phyloP scores from a whole-genome alignment of 2,113 vertebrate species.

The Engystomops pustulosus region DNA sequence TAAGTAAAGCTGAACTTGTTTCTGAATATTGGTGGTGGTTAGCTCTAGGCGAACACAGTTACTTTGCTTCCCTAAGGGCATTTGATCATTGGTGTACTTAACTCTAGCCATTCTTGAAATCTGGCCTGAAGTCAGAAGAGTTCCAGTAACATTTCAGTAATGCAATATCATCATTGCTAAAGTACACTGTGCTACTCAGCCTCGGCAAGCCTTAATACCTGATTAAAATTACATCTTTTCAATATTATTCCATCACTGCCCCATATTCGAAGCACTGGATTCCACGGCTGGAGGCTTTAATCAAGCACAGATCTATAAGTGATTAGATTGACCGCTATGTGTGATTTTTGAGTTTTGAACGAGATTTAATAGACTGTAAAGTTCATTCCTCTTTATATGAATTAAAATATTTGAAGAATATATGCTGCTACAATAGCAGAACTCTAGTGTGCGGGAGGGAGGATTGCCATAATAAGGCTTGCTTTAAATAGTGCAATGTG shows the following conservation, averaged over 20 bases:
- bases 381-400: background rate
- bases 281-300: conserved; percentile 50
- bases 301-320: conserved; percentile 39
- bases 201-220: conserved; percentile 41
- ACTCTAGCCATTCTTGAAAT: conserved; percentile 55
- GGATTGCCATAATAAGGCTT: background rate
- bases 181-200: conserved; percentile 46
- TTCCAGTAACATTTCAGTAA: conserved; percentile 57
- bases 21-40: conserved; percentile 52
- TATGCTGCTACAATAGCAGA: background rate
- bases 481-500: background rate
- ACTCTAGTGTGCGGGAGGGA: background rate
- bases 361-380: conserved; percentile 10
- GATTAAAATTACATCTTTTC: conserved; percentile 51
- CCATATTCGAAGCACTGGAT: conserved; percentile 26
- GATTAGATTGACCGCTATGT: conserved; percentile 39
- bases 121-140: conserved; percentile 57
- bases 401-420: conserved; percentile 15
- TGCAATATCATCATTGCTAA: conserved; percentile 56
- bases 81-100: conserved; percentile 58
- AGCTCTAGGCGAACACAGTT: conserved; percentile 57
- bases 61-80: conserved; percentile 56
- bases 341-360: background rate
- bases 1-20: conserved; percentile 53
- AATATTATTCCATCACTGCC: conserved; percentile 27